Percentiles rank a stretch among this genome's conserved stretches.
These are phyloP conservation scores for Fragum sueziense DNA, from an alignment of 2,888 invertebrate genomes.

Conservation along the genomic window DNA sequence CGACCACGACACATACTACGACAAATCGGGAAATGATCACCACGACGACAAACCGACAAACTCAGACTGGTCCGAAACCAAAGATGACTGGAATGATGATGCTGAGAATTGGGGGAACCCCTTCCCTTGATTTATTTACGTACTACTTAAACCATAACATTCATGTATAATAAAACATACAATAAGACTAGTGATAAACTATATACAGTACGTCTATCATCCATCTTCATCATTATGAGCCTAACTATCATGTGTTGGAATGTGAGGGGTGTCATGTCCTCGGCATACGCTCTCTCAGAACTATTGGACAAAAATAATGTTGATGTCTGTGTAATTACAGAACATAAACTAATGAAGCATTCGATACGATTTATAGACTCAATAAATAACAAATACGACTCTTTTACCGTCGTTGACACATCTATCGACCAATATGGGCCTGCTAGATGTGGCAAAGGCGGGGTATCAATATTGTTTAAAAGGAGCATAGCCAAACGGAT, in stretches of 20 bases:
- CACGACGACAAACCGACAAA: neutral
- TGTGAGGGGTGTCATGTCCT: constrained; percentile 23
- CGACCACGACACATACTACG: neutral
- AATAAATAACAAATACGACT: neutral
- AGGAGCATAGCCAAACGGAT: neutral
- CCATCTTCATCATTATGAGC: neutral
- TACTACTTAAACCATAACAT: neutral
- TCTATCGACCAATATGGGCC: neutral
- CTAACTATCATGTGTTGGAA: constrained; percentile 18
- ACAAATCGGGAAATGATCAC: neutral
- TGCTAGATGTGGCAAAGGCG: constrained; percentile 18
- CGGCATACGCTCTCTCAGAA: constrained; percentile 1
- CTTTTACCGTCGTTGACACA: neutral
- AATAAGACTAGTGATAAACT: too few relatives aligned
- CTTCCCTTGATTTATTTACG: neutral
- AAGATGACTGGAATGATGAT: neutral
- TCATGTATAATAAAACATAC: too few relatives aligned
- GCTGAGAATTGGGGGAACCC: neutral
- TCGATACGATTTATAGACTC: neutral
- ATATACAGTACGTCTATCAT: too few relatives aligned
- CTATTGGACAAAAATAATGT: constrained; percentile 16
- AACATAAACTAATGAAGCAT: constrained; percentile 13
- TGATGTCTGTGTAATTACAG: constrained; percentile 11
- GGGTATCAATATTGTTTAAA: neutral
- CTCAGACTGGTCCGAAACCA: too few relatives aligned